A percentile compares a stretch with the other conserved stretches of the same genome.
Conservation (phyloP, 2,888 invertebrate genomes). For the Melieria omissa region DNA sequence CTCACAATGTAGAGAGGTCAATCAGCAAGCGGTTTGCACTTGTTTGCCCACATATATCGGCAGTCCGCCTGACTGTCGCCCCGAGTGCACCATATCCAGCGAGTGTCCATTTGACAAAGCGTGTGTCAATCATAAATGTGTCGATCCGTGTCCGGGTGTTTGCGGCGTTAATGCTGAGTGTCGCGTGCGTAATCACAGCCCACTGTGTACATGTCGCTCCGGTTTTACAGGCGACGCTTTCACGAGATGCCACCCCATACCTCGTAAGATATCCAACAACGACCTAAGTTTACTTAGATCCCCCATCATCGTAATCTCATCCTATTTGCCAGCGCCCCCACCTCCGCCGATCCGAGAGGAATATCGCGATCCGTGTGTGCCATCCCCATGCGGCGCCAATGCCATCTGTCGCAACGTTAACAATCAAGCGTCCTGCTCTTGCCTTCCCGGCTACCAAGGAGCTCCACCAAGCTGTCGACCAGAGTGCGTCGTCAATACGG, state of each 20-base stretch:
- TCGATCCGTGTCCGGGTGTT: slow-evolving; percentile 77
- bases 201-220: slow-evolving; percentile 76
- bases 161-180: slow-evolving; percentile 79
- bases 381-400: slow-evolving; percentile 76
- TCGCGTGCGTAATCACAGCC: slow-evolving; percentile 73
- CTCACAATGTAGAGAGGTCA: slow-evolving; percentile 71
- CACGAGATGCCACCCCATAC: slow-evolving; percentile 68
- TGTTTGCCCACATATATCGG: slow-evolving; percentile 74
- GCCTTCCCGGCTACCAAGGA: slow-evolving; percentile 72
- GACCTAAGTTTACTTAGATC: too few species aligned
- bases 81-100: slow-evolving; percentile 80
- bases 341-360: slow-evolving; percentile 49
- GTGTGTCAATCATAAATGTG: slow-evolving; percentile 75
- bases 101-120: slow-evolving; percentile 74
- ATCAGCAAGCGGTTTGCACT: slow-evolving; percentile 71
- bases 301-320: neutral
- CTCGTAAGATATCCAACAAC: slow-evolving; percentile 64
- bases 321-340: slow-evolving; percentile 38
- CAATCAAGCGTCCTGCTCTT: slow-evolving; percentile 72
- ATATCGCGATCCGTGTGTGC: slow-evolving; percentile 72
- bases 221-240: slow-evolving; percentile 79
- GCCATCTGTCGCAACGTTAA: slow-evolving; percentile 71
- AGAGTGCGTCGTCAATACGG: slow-evolving; percentile 75
- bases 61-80: slow-evolving; percentile 78
- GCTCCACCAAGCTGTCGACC: slow-evolving; percentile 77